phyloP scores from a whole-genome alignment of 1,140 invertebrate species.

The Macrocentrus cingulum region DNA sequence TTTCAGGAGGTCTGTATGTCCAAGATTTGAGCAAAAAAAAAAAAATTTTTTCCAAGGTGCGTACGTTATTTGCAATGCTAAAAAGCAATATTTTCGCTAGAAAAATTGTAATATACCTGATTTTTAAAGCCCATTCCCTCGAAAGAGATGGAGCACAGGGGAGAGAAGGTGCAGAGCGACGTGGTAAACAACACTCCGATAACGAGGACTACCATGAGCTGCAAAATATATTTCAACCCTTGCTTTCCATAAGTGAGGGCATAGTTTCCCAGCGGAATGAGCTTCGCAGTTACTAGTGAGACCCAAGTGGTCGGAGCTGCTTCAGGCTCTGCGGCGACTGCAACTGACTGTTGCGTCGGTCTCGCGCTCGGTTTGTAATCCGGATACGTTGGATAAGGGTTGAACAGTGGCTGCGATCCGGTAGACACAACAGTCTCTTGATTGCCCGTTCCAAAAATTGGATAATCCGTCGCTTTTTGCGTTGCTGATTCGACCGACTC shows the following conservation, averaged over 20 bases:
- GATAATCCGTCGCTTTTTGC: no score
- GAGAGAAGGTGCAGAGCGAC: conserved; percentile 66
- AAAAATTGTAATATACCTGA: conserved; percentile 16
- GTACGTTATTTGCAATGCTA: no score
- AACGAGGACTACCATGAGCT: conserved; percentile 36
- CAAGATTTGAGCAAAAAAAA: no score
- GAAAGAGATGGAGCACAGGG: conserved; percentile 66
- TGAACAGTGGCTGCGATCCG: conserved; percentile 19
- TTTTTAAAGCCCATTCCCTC: conserved; percentile 54
- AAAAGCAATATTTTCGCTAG: conserved; percentile 42
- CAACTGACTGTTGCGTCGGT: neutral
- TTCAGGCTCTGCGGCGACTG: conserved; percentile 34
- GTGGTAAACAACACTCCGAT: conserved; percentile 57
- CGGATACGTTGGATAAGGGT: conserved; percentile 35
- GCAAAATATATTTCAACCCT: conserved; percentile 26
- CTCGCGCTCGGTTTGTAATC: conserved; percentile 18
- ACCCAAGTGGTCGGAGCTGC: conserved; percentile 9
- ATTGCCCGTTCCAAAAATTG: no score
- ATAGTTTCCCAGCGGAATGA: conserved; percentile 29
- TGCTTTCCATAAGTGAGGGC: conserved; percentile 27
- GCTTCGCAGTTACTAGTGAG: conserved; percentile 12
- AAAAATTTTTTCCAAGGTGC: no score
- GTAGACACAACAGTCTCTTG: neutral
- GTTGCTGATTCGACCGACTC: no score
- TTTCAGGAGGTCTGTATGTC: no score